These are phyloP conservation scores for Galaxias olidus DNA, from an alignment of 2,797 vertebrate genomes.

Conservation along the genomic window DNA sequence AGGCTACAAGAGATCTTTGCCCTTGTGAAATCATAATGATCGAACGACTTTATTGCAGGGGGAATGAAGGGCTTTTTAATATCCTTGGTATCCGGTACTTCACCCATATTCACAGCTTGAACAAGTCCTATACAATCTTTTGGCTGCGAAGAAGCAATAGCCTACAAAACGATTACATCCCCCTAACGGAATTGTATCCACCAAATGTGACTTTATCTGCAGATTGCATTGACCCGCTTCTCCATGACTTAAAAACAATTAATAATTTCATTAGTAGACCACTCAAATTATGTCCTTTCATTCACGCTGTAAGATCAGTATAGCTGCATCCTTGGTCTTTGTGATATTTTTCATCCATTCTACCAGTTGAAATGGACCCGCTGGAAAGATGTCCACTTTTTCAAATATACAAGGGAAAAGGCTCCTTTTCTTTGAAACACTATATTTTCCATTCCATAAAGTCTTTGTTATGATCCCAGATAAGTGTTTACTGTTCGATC, in stretches of 20 bases:
- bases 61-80: slow-evolving; percentile 85
- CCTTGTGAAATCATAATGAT: slow-evolving; percentile 93
- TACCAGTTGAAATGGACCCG: slow-evolving; percentile 49
- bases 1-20: slow-evolving; percentile 95
- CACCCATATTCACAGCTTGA: slow-evolving; percentile 81
- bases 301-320: slow-evolving; percentile 15
- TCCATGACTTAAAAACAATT: background rate
- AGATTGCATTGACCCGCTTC: background rate
- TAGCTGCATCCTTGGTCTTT: slow-evolving; percentile 13
- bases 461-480: slow-evolving; percentile 22
- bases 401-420: slow-evolving; percentile 45
- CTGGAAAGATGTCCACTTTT: slow-evolving; percentile 51
- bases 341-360: slow-evolving; percentile 69
- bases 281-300: slow-evolving; percentile 16
- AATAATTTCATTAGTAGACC: background rate
- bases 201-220: slow-evolving; percentile 30
- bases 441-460: slow-evolving; percentile 42
- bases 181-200: slow-evolving; percentile 60
- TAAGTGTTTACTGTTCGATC: slow-evolving; percentile 28
- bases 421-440: slow-evolving; percentile 14
- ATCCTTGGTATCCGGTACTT: slow-evolving; percentile 83
- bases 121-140: slow-evolving; percentile 30
- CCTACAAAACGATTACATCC: slow-evolving; percentile 64
- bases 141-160: slow-evolving; percentile 36
- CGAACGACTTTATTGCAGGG: slow-evolving; percentile 91